Conservation (phyloP, 2,113 vertebrate genomes). For the Miniopterus natalensis region DNA sequence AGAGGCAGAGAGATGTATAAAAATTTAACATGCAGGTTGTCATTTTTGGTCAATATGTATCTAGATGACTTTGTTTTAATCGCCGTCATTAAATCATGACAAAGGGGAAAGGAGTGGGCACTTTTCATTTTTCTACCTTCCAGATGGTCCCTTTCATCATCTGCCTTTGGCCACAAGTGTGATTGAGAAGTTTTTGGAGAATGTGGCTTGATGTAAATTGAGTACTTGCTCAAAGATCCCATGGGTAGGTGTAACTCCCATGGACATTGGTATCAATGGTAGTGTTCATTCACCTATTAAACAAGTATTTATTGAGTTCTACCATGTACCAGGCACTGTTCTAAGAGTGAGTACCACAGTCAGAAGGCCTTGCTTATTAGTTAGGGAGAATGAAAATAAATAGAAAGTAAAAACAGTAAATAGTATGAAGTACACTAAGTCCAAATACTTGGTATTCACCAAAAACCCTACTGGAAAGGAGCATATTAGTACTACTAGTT, state of each 20-base stretch:
- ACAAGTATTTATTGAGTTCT: background rate
- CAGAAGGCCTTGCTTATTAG: background rate
- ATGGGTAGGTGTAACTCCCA: background rate
- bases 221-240: background rate
- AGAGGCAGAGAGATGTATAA: background rate
- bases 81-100: background rate
- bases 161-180: background rate
- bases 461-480: background rate
- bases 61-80: constrained; percentile 9
- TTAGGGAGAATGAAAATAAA: background rate
- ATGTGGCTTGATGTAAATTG: background rate
- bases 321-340: background rate
- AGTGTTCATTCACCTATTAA: background rate
- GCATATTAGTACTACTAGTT: background rate
- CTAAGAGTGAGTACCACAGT: background rate
- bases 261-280: background rate
- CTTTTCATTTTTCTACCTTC: background rate
- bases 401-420: background rate
- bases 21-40: background rate
- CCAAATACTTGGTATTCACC: background rate
- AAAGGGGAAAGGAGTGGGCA: background rate
- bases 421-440: background rate
- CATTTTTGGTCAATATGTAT: background rate
- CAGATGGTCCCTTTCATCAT: background rate
- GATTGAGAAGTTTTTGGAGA: background rate